phyloP scores from a whole-genome alignment of 2,888 invertebrate species.

The Hemistola chrysoprasaria region DNA sequence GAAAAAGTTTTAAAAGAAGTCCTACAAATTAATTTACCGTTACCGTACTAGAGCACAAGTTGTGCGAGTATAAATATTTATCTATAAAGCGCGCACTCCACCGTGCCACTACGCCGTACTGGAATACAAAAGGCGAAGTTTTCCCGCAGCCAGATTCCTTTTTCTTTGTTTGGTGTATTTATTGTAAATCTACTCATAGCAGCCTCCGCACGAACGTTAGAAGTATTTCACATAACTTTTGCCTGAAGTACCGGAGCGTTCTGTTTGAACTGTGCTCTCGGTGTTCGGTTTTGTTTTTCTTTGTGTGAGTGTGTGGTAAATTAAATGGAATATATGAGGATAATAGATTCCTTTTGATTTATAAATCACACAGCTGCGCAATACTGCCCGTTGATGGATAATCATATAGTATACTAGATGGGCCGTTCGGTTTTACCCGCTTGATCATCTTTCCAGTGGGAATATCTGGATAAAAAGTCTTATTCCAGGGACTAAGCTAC shows the following conservation, averaged over 20 bases:
- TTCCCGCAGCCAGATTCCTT: slow-evolving; percentile 78
- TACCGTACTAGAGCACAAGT: slow-evolving; percentile 27
- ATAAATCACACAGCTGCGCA: background rate
- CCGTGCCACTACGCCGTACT: slow-evolving; percentile 34
- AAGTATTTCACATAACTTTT: slow-evolving; percentile 80
- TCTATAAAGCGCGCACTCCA: slow-evolving; percentile 39
- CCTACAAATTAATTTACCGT: slow-evolving; percentile 27
- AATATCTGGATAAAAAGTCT: no score
- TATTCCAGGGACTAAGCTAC: no score
- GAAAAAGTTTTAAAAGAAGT: slow-evolving; percentile 6
- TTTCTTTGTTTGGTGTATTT: slow-evolving; percentile 82
- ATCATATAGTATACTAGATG: no score
- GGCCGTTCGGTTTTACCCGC: no score
- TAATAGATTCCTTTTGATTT: slow-evolving; percentile 17
- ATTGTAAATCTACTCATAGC: slow-evolving; percentile 82
- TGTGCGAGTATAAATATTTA: slow-evolving; percentile 40
- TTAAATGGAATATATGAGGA: slow-evolving; percentile 19
- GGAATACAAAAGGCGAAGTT: slow-evolving; percentile 75
- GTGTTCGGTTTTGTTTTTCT: slow-evolving; percentile 28
- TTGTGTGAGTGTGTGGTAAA: slow-evolving; percentile 21
- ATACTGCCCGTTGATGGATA: no score
- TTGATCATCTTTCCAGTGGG: no score
- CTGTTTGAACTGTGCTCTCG: slow-evolving; percentile 29
- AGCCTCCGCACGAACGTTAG: slow-evolving; percentile 59
- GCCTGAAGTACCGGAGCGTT: slow-evolving; percentile 40